Evolutionary conservation across 2,113 vertebrate species (phyloP), one percentile per base, ranked within the genome.

Genomic region (Microcebus lehilahytsara): DNA sequence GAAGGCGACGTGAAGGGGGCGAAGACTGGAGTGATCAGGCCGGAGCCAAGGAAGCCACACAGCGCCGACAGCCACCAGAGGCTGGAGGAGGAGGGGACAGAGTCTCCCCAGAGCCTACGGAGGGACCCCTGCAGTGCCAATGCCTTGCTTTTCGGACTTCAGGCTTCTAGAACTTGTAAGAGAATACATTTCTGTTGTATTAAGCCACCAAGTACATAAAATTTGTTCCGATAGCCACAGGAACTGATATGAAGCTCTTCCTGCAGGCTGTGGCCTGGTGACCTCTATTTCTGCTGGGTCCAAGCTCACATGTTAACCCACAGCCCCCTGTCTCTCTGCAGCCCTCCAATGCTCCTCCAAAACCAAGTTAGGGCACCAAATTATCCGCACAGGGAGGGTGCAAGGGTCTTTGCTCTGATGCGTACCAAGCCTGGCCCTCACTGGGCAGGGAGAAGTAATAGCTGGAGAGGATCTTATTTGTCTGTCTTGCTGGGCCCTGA

Each of bases 1-100:
- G 5, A 14, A 6, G 46, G 42, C 0, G 2, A 14, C 0, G 1
- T 27, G 19, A 60, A 30, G 1, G 25, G 56, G 37, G 30, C 17
- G 34, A 62, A 83, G 30, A 5, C 3, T 13, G 7, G 56, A 81
- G 49, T 1, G 32, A 56, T 5, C 7, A 3, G 7, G 53, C 78
- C 56, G 34, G 32, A 69, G 25, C 30, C 20, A 23, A 60, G 40
- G 46, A 37, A 51, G 27, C 42, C 37, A 25, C 40, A 30, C 6
- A 10, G 2, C 1, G 34, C 46, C 0, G 0, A 46, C 14, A 30
- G 56, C 56, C 60, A 42, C 42, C 62, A 30, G 56, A 46, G n/a
- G 32, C 64, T 6, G 7, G 42, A 46, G 12, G 40, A 74, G n/a
- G 22, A 71, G 27, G 22, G 13, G 27, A 37, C 6, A 14, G 46